phyloP scores from a whole-genome alignment of 2,888 invertebrate species.

The Notodonta ziczac region DNA sequence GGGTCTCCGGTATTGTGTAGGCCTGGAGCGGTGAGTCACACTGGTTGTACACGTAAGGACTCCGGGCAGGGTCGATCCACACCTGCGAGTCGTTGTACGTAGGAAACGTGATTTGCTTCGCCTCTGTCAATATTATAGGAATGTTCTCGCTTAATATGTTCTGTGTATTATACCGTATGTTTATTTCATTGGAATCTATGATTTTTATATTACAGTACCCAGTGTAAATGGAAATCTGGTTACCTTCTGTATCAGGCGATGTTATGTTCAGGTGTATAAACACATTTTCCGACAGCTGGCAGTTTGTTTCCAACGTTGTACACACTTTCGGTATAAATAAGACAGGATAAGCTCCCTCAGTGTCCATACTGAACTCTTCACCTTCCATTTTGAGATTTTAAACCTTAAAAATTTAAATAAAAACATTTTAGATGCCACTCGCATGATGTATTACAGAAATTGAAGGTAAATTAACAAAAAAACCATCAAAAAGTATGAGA shows the following conservation, averaged over 20 bases:
- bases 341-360: constrained; percentile 58
- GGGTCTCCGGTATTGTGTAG: constrained; percentile 54
- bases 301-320: constrained; percentile 60
- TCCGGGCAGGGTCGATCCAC: constrained; percentile 71
- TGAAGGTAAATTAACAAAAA: constrained; percentile 58
- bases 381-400: constrained; percentile 55
- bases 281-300: constrained; percentile 60
- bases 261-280: constrained; percentile 65
- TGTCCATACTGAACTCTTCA: constrained; percentile 34
- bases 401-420: constrained; percentile 40
- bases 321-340: constrained; percentile 68
- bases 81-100: constrained; percentile 62
- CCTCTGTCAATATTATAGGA: constrained; percentile 50
- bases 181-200: constrained; percentile 54
- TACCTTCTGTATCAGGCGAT: constrained; percentile 64
- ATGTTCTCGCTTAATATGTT: constrained; percentile 35
- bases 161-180: constrained; percentile 26
- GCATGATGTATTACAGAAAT: constrained; percentile 31
- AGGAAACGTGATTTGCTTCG: constrained; percentile 43
- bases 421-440: constrained; percentile 32
- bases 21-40: constrained; percentile 50
- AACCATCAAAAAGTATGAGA: constrained; percentile 34
- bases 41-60: constrained; percentile 68
- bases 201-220: constrained; percentile 71
- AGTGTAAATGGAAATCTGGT: constrained; percentile 58